A percentile compares a stretch with the other conserved stretches of the same genome.
Evolutionary conservation across 1,140 invertebrate genomes (phyloP).

Genomic region (Rhagoletis pomonella): DNA sequence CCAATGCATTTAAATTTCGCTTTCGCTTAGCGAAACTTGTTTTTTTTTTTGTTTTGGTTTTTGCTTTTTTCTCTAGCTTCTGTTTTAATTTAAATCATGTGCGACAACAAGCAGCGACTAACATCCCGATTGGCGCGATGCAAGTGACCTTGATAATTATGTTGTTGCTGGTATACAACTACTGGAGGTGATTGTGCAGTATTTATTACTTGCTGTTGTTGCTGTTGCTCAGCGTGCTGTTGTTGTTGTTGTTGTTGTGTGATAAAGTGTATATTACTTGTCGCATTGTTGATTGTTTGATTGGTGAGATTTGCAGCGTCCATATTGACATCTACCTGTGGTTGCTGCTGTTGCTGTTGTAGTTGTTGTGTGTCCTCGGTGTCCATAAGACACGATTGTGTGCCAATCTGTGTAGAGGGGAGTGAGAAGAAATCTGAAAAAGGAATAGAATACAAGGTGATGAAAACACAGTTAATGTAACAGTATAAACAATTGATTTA

Average conservation of each 20-base stretch:
- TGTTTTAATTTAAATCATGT: constrained; percentile 68
- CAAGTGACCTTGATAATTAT: constrained; percentile 73
- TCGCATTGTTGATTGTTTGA: not conserved
- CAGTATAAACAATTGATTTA: too few species aligned
- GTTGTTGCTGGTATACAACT: constrained; percentile 63
- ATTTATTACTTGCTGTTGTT: constrained; percentile 54
- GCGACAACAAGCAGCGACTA: constrained; percentile 74
- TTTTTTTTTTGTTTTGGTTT: too few species aligned
- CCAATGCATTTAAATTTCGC: not conserved
- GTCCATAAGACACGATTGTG: constrained; percentile 70
- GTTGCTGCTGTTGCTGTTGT: constrained; percentile 59
- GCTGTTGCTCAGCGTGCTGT: constrained; percentile 57
- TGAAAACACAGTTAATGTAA: too few species aligned
- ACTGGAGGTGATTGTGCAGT: constrained; percentile 54
- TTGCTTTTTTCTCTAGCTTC: too few species aligned
- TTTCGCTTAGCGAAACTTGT: not conserved
- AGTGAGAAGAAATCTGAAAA: constrained; percentile 70
- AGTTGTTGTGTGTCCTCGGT: constrained; percentile 60
- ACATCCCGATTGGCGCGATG: constrained; percentile 73
- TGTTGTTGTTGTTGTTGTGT: too few species aligned
- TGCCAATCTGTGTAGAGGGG: constrained; percentile 69
- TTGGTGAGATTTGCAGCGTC: not conserved
- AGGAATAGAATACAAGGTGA: too few species aligned
- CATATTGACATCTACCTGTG: constrained; percentile 56
- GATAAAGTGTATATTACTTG: constrained; percentile 41